These are phyloP conservation scores for Caenorhabditis angaria DNA, from an alignment of 2,888 invertebrate genomes.

Conservation along the genomic window DNA sequence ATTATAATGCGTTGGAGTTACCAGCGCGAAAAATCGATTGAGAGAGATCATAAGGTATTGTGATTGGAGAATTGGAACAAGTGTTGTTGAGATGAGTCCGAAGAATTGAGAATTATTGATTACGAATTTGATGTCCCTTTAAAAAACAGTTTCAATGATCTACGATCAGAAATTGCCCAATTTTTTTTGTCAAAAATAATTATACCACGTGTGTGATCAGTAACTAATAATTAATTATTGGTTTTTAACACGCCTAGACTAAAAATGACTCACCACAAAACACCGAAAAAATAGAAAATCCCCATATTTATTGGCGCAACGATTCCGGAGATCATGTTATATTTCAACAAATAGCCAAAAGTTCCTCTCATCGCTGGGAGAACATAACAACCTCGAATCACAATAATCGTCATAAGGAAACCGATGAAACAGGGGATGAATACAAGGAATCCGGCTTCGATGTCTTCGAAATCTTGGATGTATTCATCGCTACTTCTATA, in stretches of 20 bases:
- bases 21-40: constrained; percentile 11
- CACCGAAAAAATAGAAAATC: constrained; percentile 16
- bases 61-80: constrained; percentile 13
- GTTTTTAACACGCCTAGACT: no score
- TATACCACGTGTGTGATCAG: no score
- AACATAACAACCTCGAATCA: not conserved
- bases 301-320: constrained; percentile 11
- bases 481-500: no score
- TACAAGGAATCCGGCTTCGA: not conserved
- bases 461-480: not conserved
- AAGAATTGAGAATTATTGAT: not conserved
- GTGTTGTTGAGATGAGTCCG: constrained; percentile 15
- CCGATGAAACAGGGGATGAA: not conserved
- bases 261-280: constrained; percentile 17
- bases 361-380: not conserved
- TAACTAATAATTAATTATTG: no score
- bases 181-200: no score
- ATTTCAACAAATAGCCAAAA: not conserved
- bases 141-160: no score
- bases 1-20: not conserved
- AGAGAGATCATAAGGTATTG: constrained; percentile 22
- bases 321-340: no score
- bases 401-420: not conserved
- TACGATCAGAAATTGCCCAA: no score
- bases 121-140: constrained; percentile 6